Evolutionary conservation across 2,113 vertebrate species (phyloP), one percentile per base, ranked within the genome.

Genomic region (Petrocephalus microphthalmus): DNA sequence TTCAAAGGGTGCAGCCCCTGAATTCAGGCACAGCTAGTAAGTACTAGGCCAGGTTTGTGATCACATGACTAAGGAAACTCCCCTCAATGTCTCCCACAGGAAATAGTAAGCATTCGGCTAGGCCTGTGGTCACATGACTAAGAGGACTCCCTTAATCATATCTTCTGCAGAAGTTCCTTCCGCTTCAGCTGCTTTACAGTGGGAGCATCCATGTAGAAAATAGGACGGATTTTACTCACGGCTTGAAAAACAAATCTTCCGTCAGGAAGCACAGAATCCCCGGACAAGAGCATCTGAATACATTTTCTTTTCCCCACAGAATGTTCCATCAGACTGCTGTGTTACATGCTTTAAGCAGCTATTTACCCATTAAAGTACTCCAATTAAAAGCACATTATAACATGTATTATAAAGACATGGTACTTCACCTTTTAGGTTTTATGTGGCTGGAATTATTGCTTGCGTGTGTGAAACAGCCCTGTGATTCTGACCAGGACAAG

Each of bases 171-270:
- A 85, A 56, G 84, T 56, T 51, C 45, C 45, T 78, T 78, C 71
- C 71, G 15, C 71, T 78, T 78, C 71, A 78, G 71, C 71, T 78
- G 33, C 33, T 78, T 78, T 33, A 54, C 84, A 85, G 49, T 54
- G 84, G 52, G 52, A 53, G 52, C 51, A 85, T 33, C 54, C 52
- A 37, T 56, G 84, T 29, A 56, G 84, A 85, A 85, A 85, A 85
- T 54, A 85, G 84, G 84, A 85, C 52, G 52, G 84, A 52, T 51
- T 85, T 85, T 51, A 54, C 51, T 29, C 84, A 56, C 25, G 5
- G 53, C 49, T 25, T 85, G 52, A 54, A 54, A 85, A 54, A 53
- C 81, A 83, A 47, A 49, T 83, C 45, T 47, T 83, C 81, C 37
- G 37, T 49, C 49, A 85, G 52, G 51, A 54, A 33, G 51, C 25